phyloP scores from a whole-genome alignment of 2,797 vertebrate species.

The Rhabdomys pumilio region DNA sequence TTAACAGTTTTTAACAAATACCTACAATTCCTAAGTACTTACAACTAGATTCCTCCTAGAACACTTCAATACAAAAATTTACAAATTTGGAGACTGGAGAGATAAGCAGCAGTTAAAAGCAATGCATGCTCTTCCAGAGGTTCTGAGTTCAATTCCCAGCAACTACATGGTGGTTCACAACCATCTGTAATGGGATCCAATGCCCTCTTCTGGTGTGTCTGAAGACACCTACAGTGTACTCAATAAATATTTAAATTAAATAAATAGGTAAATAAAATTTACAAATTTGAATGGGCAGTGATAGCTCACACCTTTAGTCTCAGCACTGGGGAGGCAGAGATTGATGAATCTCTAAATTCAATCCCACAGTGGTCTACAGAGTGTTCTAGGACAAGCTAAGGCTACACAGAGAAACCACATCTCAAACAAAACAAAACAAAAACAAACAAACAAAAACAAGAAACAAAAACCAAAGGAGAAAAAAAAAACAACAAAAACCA shows the following conservation, averaged over 20 bases:
- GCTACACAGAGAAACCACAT: neutral
- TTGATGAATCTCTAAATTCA: neutral
- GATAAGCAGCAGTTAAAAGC: neutral
- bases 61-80: constrained; percentile 50
- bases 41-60: constrained; percentile 47
- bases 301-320: no score
- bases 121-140: neutral
- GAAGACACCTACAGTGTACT: neutral
- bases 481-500: no score
- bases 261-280: neutral
- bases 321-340: neutral
- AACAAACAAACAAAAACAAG: neutral
- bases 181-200: neutral
- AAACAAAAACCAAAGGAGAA: neutral
- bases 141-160: neutral
- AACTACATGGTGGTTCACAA: neutral
- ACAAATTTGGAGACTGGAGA: neutral
- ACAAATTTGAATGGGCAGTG: neutral
- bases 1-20: constrained; percentile 54
- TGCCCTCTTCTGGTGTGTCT: neutral
- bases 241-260: no score
- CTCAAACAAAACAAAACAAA: no score
- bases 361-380: neutral
- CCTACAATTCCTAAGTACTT: constrained; percentile 39
- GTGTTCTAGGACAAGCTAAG: neutral